Conservation (phyloP, 2,888 invertebrate genomes). For the Dendrolimus pini region DNA sequence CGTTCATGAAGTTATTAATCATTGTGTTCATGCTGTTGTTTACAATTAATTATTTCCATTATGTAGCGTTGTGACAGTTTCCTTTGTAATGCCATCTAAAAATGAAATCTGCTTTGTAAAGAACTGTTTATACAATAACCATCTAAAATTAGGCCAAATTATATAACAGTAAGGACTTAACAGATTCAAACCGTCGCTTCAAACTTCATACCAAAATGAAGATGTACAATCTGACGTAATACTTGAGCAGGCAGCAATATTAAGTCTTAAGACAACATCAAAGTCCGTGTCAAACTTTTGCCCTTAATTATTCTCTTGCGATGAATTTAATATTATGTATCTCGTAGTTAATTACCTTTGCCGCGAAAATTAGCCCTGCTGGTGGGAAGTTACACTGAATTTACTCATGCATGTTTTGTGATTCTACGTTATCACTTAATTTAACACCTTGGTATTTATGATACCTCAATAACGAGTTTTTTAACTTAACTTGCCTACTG, state of each 20-base stretch:
- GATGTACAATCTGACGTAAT: conserved; percentile 16
- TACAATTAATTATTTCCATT: too few species aligned
- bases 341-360: conserved; percentile 45
- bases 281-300: conserved; percentile 41
- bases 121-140: too few species aligned
- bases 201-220: conserved; percentile 6
- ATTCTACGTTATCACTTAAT: conserved; percentile 4
- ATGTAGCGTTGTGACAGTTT: too few species aligned
- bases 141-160: too few species aligned
- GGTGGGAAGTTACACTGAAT: conserved; percentile 32
- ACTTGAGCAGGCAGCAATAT: conserved; percentile 18
- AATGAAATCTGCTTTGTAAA: too few species aligned
- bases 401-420: conserved; percentile 19
- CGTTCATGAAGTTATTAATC: too few species aligned
- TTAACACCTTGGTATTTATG: not conserved
- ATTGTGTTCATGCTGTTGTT: too few species aligned
- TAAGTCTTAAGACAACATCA: conserved; percentile 35
- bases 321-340: conserved; percentile 51
- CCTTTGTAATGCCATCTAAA: too few species aligned
- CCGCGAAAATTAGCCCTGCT: conserved; percentile 37
- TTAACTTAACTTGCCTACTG: too few species aligned
- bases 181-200: too few species aligned
- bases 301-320: conserved; percentile 47
- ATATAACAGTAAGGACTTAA: not conserved
- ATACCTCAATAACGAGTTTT: too few species aligned